phyloP scores from a whole-genome alignment of 1,140 invertebrate genomes.

The Aradophagus sp. region DNA sequence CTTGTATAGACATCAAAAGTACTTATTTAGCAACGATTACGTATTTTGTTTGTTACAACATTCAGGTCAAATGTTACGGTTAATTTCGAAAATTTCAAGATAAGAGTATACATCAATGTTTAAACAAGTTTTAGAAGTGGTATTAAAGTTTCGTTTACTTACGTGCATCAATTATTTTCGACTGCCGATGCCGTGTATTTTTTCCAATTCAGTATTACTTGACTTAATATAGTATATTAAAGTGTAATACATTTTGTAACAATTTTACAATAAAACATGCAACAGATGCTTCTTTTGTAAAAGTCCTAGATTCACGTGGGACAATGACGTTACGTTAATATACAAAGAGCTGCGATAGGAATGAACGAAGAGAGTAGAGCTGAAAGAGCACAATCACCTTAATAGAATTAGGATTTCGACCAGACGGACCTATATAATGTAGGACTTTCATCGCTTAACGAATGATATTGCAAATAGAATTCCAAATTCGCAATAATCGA shows the following conservation, averaged over 20 bases:
- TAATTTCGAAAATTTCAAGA: slow-evolving; percentile 1
- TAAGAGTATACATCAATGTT: slow-evolving; percentile 1
- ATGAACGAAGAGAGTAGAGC: slow-evolving; percentile 19
- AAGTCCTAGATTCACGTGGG: slow-evolving; percentile 33
- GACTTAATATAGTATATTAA: too few relatives aligned
- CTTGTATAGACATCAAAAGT: too few relatives aligned
- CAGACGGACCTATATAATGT: slow-evolving; percentile 56
- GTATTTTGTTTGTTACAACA: slow-evolving; percentile 19
- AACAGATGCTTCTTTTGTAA: slow-evolving; percentile 51
- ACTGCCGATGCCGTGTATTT: too few relatives aligned
- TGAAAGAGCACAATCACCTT: slow-evolving; percentile 33
- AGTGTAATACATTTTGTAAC: too few relatives aligned
- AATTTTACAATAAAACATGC: slow-evolving; percentile 18
- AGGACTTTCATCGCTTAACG: slow-evolving; percentile 48
- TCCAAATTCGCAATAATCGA: slow-evolving; percentile 52
- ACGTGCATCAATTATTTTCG: too few relatives aligned
- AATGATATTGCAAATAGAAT: slow-evolving; percentile 42
- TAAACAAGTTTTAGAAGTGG: too few relatives aligned
- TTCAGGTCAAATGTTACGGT: slow-evolving; percentile 2
- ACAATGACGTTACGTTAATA: slow-evolving; percentile 48
- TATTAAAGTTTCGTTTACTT: too few relatives aligned
- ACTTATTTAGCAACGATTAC: too few relatives aligned
- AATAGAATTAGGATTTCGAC: slow-evolving; percentile 64
- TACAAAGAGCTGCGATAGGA: slow-evolving; percentile 46
- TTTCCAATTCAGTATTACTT: too few relatives aligned